These are phyloP conservation scores for Pitangus sulphuratus DNA, from an alignment of 2,797 vertebrate genomes.

Conservation along the genomic window DNA sequence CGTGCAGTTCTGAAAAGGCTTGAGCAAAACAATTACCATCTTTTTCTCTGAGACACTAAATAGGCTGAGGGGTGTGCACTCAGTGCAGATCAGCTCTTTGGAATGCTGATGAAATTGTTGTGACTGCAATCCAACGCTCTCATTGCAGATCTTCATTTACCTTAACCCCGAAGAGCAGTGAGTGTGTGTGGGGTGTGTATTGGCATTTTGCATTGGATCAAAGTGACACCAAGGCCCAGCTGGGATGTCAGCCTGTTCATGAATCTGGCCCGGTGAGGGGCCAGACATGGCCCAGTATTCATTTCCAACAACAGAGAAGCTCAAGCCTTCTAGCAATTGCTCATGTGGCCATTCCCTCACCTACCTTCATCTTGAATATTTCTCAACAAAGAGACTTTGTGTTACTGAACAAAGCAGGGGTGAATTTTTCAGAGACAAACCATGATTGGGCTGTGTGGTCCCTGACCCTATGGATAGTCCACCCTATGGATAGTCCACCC, in stretches of 20 bases:
- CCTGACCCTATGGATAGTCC: not conserved
- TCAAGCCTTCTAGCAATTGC: not conserved
- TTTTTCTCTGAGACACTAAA: not conserved
- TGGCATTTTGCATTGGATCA: not conserved
- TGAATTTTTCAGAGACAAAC: not conserved
- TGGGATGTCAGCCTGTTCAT: not conserved
- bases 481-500: not conserved
- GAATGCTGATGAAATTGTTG: not conserved
- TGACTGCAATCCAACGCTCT: not conserved
- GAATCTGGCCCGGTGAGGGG: accelerated
- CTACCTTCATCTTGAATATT: not conserved
- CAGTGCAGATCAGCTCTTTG: not conserved
- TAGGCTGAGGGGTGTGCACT: not conserved
- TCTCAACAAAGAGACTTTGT: not conserved
- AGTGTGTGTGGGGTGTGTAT: accelerated
- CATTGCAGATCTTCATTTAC: not conserved
- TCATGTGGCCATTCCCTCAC: not conserved
- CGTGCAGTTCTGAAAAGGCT: not conserved
- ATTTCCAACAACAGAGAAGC: not conserved
- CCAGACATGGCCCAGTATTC: accelerated
- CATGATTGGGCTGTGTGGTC: accelerated
- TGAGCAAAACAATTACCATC: not conserved
- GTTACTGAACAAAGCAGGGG: not conserved
- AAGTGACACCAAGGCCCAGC: accelerated
- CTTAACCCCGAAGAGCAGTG: not conserved